Evolutionary conservation across 2,113 vertebrate species (phyloP), one percentile per base, ranked within the genome.

Genomic region (Morone saxatilis): DNA sequence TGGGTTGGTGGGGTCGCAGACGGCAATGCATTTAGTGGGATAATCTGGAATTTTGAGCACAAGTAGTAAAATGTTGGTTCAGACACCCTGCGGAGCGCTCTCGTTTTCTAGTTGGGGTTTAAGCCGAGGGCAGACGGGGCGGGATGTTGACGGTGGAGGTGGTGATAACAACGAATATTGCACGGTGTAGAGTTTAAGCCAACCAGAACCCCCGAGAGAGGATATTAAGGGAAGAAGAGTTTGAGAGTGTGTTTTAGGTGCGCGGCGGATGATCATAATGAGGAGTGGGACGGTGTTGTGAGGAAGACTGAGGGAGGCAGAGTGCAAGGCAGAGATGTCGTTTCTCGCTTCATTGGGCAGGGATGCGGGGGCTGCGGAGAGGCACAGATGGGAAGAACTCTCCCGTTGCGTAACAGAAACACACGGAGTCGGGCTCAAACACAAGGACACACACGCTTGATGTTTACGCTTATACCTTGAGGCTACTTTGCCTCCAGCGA

Each of bases 351-450:
- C 90, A 86, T 67, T 91, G 92, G 91, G 91, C 90, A 87, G 88
- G 86, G 93, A 93, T 91, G 93, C 92, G 90, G 90, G 92, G 92
- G 91, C 92, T 89, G 92, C 70, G 74, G 86, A 93, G 85, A 89
- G 76, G 86, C 93, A 85, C 94, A 94, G 94, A 95, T 95, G 94
- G 94, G 90, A 93, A 94, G 91, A 93, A 90, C 90, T 92, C 91
- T 94, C 88, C 93, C 72, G 87, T 95, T 96, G 94, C 90, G 81
- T 93, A 96, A 95, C 89, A 89, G 84, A 92, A 85, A 90, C 82
- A 85, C 89, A 86, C 76, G 48, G 22, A 71, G 78, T 43, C 82
- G 17, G 31, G 53, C 74, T 57, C 45, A 56, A 41, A 59, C 69
- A 88, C 86, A 91, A 60, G 78, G 31, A 83, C 65, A 71, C 76